These are phyloP conservation scores for Protonibea diacanthus DNA, from an alignment of 2,797 vertebrate genomes.

Conservation along the genomic window DNA sequence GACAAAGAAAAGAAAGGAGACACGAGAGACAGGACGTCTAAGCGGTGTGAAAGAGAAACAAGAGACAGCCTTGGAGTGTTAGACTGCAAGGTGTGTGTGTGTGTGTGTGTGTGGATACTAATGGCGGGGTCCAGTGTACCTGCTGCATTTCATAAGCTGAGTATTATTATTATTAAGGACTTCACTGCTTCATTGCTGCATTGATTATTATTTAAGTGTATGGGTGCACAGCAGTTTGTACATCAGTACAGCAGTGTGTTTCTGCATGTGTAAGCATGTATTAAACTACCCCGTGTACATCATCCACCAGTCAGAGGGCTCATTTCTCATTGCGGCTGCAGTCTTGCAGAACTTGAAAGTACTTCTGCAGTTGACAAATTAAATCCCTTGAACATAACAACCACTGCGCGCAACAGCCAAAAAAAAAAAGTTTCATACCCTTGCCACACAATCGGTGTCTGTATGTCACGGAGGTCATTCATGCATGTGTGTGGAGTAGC, in stretches of 20 bases:
- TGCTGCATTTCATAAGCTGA: constrained; percentile 15
- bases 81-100: constrained; percentile 8
- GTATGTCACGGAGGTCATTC: constrained; percentile 15
- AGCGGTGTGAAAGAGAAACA: constrained; percentile 44
- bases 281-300: constrained; percentile 24
- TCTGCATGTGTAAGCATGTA: constrained; percentile 36
- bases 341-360: constrained; percentile 11
- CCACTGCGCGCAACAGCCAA: not conserved
- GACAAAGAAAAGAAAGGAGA: constrained; percentile 36
- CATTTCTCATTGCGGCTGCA: constrained; percentile 21
- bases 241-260: not conserved
- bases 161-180: constrained; percentile 45
- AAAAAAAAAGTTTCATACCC: constrained; percentile 32
- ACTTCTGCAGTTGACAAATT: constrained; percentile 20
- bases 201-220: constrained; percentile 40
- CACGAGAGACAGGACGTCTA: constrained; percentile 34
- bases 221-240: constrained; percentile 19
- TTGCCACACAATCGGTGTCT: not conserved
- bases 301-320: constrained; percentile 20
- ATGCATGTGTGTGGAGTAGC: not conserved
- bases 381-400: constrained; percentile 10
- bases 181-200: constrained; percentile 23
- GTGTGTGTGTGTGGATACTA: not conserved
- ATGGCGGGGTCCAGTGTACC: not conserved
- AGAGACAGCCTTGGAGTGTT: constrained; percentile 31